Evolutionary conservation across 2,888 invertebrate species (phyloP).

Genomic region (Chaitophorus viminalis): DNA sequence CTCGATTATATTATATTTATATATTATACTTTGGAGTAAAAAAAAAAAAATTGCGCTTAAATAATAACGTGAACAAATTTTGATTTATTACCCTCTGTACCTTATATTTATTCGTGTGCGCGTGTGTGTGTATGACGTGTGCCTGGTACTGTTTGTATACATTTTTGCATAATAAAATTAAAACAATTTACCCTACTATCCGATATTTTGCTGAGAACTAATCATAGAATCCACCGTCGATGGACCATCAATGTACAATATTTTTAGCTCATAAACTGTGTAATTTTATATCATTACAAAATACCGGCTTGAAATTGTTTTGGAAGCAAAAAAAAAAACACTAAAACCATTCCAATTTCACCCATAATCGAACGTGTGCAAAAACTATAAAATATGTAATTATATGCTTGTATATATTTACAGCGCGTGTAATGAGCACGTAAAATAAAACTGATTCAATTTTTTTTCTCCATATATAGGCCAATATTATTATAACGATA

Average conservation of each 20-base stretch:
- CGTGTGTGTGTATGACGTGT: not conserved
- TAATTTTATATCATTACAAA: not conserved
- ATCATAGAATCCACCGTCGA: not conserved
- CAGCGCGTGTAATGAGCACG: not conserved
- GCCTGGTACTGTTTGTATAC: not conserved
- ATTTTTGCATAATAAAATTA: not conserved
- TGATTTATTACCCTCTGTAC: slow-evolving; percentile 33
- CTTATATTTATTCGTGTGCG: not conserved
- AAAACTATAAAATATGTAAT: not conserved
- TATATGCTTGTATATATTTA: not conserved
- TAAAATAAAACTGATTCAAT: not conserved
- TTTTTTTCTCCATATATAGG: not conserved
- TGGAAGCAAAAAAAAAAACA: not conserved
- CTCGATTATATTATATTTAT: slow-evolving; percentile 34
- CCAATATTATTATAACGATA: not conserved
- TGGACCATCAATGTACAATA: no score
- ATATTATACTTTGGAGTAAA: slow-evolving; percentile 18
- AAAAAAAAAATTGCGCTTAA: not conserved
- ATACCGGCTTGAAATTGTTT: not conserved
- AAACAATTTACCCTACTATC: not conserved
- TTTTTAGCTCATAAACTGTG: not conserved
- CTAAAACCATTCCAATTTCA: not conserved
- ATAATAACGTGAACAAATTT: slow-evolving; percentile 18
- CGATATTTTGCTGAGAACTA: not conserved
- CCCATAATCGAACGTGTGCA: not conserved